Conservation (phyloP, 2,113 vertebrate species). For the Asarcornis scutulata region DNA sequence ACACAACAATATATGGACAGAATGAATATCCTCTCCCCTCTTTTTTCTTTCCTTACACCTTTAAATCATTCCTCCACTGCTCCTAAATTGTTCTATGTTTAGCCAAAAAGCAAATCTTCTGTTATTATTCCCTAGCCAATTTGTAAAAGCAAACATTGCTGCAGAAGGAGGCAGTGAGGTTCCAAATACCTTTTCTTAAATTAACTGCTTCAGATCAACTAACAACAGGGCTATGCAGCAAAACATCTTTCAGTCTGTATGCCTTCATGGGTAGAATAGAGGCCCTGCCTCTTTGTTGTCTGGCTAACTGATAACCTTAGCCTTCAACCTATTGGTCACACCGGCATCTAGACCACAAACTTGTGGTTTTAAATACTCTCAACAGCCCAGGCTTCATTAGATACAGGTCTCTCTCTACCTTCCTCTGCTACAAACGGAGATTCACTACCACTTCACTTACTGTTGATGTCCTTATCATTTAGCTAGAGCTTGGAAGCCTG, state of each 20-base stretch:
- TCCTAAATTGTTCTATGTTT: not conserved
- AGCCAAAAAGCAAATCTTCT: not conserved
- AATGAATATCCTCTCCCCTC: not conserved
- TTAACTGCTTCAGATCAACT: not conserved
- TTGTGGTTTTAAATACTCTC: not conserved
- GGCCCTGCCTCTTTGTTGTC: not conserved
- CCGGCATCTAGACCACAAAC: not conserved
- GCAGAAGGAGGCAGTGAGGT: not conserved
- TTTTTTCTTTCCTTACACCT: not conserved
- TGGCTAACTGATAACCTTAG: not conserved
- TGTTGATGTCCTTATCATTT: not conserved
- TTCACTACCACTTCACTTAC: not conserved
- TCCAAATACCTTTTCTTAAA: not conserved
- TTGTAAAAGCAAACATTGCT: not conserved
- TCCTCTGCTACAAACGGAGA: not conserved
- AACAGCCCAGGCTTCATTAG: not conserved
- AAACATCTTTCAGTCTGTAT: not conserved
- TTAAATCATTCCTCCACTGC: not conserved
- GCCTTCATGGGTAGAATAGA: not conserved
- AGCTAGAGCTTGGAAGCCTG: not conserved
- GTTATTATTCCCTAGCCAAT: not conserved
- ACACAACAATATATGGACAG: not conserved
- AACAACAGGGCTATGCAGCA: fast-evolving
- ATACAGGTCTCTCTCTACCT: not conserved
- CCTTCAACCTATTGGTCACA: not conserved